Conservation (phyloP, 2,888 invertebrate genomes). For the Melanophora roralis region DNA sequence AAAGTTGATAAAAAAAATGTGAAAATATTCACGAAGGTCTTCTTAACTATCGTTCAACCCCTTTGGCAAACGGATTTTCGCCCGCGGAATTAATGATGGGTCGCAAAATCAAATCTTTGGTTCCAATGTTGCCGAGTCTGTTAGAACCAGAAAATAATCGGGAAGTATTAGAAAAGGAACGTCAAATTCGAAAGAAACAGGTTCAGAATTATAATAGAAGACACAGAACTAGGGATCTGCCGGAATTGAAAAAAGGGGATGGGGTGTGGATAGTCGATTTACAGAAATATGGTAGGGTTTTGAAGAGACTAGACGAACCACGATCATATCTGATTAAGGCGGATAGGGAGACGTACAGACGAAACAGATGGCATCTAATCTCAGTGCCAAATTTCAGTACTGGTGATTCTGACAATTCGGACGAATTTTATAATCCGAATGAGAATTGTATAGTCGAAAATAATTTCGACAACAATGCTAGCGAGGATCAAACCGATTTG, state of each 20-base stretch:
- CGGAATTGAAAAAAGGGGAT: constrained; percentile 30
- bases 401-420: neutral
- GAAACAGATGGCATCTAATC: constrained; percentile 11
- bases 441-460: neutral
- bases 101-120: constrained; percentile 18
- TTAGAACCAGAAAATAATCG: neutral
- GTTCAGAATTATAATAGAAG: constrained; percentile 20
- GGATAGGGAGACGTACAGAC: neutral
- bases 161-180: neutral
- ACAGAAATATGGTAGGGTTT: constrained; percentile 9
- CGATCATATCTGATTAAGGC: constrained; percentile 13
- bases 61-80: constrained; percentile 21
- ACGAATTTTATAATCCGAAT: constrained; percentile 13
- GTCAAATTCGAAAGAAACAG: neutral
- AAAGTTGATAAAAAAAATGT: constrained; percentile 22
- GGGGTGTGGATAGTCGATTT: constrained; percentile 22
- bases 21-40: constrained; percentile 7
- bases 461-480: neutral
- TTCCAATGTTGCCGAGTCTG: constrained; percentile 22
- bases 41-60: constrained; percentile 25
- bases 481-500: neutral
- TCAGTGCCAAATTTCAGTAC: neutral
- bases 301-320: constrained; percentile 16
- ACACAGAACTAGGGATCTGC: constrained; percentile 11
- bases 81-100: constrained; percentile 31